A percentile compares a stretch with the other conserved stretches of the same genome.
phyloP scores from a whole-genome alignment of 2,113 vertebrate species.

The Acrocephalus kingi region DNA sequence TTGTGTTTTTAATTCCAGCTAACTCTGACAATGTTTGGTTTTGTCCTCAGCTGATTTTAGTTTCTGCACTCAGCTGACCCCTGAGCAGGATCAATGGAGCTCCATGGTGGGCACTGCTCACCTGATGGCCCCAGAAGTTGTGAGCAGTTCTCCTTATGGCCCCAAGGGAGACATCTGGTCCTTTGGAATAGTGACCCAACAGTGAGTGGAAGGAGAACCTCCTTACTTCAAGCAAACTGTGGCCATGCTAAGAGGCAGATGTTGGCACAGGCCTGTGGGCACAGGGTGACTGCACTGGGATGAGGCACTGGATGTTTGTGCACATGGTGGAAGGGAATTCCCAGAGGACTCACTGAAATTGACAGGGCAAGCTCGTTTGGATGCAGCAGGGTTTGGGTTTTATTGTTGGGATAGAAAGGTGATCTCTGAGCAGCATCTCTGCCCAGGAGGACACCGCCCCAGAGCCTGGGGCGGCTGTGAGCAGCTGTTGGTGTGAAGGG shows the following conservation, averaged over 20 bases:
- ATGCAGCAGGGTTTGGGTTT: neutral
- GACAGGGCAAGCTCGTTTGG: neutral
- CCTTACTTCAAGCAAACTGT: slow-evolving; percentile 77
- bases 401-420: neutral
- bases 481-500: neutral
- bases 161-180: slow-evolving; percentile 97
- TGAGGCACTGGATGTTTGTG: neutral
- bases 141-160: slow-evolving; percentile 91
- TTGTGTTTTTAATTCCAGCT: neutral
- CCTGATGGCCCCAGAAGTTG: slow-evolving; percentile 96
- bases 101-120: slow-evolving; percentile 96
- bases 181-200: slow-evolving; percentile 88
- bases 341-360: neutral
- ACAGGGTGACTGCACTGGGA: neutral
- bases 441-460: too few relatives aligned
- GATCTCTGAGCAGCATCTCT: neutral
- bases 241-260: neutral
- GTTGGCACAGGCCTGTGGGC: neutral
- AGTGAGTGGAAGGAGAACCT: slow-evolving; percentile 89
- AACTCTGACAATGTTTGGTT: neutral
- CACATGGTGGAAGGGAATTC: neutral
- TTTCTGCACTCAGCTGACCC: slow-evolving; percentile 95
- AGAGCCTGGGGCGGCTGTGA: neutral
- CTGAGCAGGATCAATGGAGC: slow-evolving; percentile 91
- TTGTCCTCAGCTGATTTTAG: slow-evolving; percentile 88